These are phyloP conservation scores for Lepisosteus osseus DNA, from an alignment of 2,113 vertebrate genomes.

Conservation along the genomic window DNA sequence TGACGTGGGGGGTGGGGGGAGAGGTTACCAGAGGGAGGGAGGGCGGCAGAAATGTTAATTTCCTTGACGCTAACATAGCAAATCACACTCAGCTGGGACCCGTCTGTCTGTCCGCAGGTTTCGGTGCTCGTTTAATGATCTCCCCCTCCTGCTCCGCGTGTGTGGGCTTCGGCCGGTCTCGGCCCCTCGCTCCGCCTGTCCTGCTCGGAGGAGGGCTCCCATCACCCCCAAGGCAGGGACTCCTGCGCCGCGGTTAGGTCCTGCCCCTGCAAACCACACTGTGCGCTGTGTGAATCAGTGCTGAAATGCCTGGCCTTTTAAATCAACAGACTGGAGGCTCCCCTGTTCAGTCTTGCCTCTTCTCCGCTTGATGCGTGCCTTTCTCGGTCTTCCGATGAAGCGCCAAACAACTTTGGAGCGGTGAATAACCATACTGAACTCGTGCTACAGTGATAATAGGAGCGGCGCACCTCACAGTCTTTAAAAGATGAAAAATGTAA, in stretches of 20 bases:
- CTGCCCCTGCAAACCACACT: not conserved
- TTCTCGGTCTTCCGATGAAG: not conserved
- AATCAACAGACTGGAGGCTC: not conserved
- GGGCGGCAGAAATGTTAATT: not conserved
- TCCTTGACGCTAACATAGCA: not conserved
- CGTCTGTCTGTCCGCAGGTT: not conserved
- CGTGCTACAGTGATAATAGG: too few species aligned
- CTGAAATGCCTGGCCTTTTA: not conserved
- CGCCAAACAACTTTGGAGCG: too few species aligned
- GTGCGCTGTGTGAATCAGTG: slow-evolving; percentile 8
- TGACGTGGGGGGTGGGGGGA: too few species aligned
- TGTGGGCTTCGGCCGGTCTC: not conserved
- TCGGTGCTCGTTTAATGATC: too few species aligned
- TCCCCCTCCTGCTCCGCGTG: too few species aligned
- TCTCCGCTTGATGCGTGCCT: not conserved
- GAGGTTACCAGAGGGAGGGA: too few species aligned
- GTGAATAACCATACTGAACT: too few species aligned
- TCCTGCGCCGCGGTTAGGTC: not conserved
- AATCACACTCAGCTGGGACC: not conserved
- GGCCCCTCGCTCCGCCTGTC: not conserved
- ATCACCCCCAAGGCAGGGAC: slow-evolving; percentile 15
- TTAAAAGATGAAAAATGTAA: too few species aligned
- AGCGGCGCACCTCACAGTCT: too few species aligned
- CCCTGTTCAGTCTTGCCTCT: slow-evolving; percentile 24
- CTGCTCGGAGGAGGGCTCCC: not conserved